Evolutionary conservation across 2,888 invertebrate species (phyloP).

Genomic region (Lydus trimaculatus): DNA sequence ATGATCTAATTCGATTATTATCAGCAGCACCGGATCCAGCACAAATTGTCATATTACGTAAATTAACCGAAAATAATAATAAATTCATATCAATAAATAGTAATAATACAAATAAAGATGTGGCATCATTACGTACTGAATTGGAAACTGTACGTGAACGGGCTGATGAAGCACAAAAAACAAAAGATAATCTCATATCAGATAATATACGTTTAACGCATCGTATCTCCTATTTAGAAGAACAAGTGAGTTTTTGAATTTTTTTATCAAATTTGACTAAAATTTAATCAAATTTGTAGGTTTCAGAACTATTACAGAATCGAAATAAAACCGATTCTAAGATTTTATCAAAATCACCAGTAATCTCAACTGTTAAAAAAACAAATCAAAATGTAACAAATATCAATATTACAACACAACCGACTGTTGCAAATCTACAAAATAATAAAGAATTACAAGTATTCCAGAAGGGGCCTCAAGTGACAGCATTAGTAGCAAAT

Average conservation of each 20-base stretch:
- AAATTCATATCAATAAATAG: constrained; percentile 30
- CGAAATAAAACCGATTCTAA: constrained; percentile 53
- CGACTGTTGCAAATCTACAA: constrained; percentile 44
- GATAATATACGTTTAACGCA: constrained; percentile 87
- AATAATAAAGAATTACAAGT: constrained; percentile 63
- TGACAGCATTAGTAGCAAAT: constrained; percentile 75
- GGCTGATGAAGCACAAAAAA: constrained; percentile 70
- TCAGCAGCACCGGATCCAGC: constrained; percentile 69
- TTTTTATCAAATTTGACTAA: constrained; percentile 16
- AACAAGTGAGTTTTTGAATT: constrained; percentile 71
- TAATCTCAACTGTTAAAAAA: constrained; percentile 63
- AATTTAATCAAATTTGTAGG: constrained; percentile 45
- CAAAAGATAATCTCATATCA: constrained; percentile 71
- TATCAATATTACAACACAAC: constrained; percentile 72
- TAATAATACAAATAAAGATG: constrained; percentile 59
- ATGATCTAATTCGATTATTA: constrained; percentile 74
- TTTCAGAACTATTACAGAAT: constrained; percentile 61
- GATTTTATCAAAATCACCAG: constrained; percentile 48
- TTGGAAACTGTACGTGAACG: constrained; percentile 66
- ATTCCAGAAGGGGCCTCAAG: constrained; percentile 82
- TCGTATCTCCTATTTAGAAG: constrained; percentile 88
- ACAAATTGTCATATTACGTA: constrained; percentile 69
- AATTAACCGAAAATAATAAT: constrained; percentile 50
- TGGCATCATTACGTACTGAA: constrained; percentile 66
- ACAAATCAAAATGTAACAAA: constrained; percentile 73